These are phyloP conservation scores for Lampris megalopsis DNA, from an alignment of 2,113 vertebrate species.

Conservation along the genomic window DNA sequence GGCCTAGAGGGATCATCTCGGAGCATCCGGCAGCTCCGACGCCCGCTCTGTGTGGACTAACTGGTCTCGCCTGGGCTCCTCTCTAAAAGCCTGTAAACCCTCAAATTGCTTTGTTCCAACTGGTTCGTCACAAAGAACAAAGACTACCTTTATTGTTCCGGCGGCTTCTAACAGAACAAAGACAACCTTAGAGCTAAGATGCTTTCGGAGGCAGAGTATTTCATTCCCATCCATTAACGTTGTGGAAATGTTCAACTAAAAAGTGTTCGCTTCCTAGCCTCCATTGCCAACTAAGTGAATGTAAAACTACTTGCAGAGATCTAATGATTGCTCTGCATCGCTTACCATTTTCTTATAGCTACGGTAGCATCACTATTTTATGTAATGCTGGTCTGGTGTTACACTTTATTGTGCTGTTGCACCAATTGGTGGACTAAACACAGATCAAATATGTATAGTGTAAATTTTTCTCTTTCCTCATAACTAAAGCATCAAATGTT, in stretches of 20 bases:
- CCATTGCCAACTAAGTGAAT: no score
- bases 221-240: neutral
- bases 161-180: neutral
- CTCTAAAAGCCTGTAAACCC: neutral
- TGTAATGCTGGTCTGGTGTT: no score
- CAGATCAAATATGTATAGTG: no score
- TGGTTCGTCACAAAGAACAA: no score
- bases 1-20: neutral
- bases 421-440: no score
- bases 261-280: neutral
- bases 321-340: no score
- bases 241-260: neutral
- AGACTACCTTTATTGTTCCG: neutral
- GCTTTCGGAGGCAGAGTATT: neutral
- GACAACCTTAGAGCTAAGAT: neutral
- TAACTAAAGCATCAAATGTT: no score
- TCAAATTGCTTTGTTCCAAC: neutral
- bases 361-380: no score
- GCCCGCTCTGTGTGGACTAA: neutral
- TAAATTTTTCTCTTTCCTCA: no score
- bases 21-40: neutral
- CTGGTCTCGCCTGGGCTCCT: neutral
- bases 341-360: no score
- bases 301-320: no score
- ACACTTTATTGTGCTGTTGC: no score